Evolutionary conservation across 1,140 invertebrate species (phyloP).

Genomic region (Sweltsa coloradensis): DNA sequence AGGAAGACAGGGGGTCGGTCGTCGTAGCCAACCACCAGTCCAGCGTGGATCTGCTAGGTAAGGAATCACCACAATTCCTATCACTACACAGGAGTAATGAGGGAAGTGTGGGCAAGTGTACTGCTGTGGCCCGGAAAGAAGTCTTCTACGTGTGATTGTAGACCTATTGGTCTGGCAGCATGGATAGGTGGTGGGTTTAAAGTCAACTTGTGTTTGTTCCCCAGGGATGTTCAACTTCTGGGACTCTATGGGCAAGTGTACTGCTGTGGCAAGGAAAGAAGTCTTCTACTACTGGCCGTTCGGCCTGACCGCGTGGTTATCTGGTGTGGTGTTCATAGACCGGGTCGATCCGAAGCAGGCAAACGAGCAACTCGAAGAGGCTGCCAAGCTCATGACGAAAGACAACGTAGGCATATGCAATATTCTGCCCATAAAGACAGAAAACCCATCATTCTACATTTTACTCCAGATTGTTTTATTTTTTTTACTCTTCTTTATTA

Average conservation of each 20-base stretch:
- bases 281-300: slow-evolving; percentile 43
- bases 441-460: too few relatives aligned
- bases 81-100: too few relatives aligned
- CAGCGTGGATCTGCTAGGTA: slow-evolving; percentile 37
- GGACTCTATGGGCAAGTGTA: slow-evolving; percentile 33
- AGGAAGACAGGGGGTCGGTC: slow-evolving; percentile 27
- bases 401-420: slow-evolving; percentile 24
- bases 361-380: slow-evolving; percentile 30
- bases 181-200: too few relatives aligned
- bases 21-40: slow-evolving; percentile 40
- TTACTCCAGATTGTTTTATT: too few relatives aligned
- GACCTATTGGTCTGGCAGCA: too few relatives aligned
- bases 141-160: too few relatives aligned
- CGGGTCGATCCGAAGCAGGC: slow-evolving; percentile 33
- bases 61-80: too few relatives aligned
- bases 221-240: slow-evolving; percentile 40
- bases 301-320: slow-evolving; percentile 41
- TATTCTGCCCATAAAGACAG: too few relatives aligned
- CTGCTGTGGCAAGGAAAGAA: slow-evolving; percentile 42
- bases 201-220: too few relatives aligned
- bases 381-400: slow-evolving; percentile 28
- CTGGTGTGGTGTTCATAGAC: slow-evolving; percentile 45
- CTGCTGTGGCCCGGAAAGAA: slow-evolving; percentile 11
- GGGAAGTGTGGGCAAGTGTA: too few relatives aligned
- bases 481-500: too few relatives aligned